Conservation (phyloP, 2,797 vertebrate species). For the Taeniopygia guttata region DNA sequence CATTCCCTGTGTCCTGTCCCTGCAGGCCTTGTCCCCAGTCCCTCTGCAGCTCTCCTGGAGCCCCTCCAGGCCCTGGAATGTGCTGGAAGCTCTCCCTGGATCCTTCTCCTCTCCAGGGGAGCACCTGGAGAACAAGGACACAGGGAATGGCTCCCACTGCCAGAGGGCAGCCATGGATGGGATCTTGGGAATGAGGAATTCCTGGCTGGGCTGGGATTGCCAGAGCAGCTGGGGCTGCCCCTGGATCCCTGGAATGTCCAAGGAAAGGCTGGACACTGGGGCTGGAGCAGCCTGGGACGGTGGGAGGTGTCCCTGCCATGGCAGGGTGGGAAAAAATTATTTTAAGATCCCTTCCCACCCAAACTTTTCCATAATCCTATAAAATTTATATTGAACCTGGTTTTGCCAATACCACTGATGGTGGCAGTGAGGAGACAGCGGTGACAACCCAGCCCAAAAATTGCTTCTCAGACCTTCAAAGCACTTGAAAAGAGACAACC, state of each 20-base stretch:
- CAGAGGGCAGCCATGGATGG: not conserved
- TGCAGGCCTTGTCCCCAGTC: too few species aligned
- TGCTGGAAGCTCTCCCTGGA: too few species aligned
- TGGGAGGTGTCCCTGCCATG: not conserved
- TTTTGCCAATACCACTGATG: not conserved
- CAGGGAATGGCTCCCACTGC: too few species aligned
- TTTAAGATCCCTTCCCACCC: not conserved
- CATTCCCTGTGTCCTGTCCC: too few species aligned
- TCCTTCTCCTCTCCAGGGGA: too few species aligned
- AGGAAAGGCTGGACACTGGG: too few species aligned
- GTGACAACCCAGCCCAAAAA: not conserved
- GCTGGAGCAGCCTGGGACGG: fast-evolving
- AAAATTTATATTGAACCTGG: not conserved
- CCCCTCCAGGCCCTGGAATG: too few species aligned
- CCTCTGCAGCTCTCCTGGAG: too few species aligned
- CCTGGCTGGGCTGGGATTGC: not conserved
- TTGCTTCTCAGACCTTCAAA: not conserved
- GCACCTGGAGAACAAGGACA: too few species aligned
- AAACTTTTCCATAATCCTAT: not conserved
- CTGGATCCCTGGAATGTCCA: too few species aligned
- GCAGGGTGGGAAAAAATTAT: not conserved
- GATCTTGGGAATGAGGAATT: not conserved
- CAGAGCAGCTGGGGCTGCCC: not conserved
- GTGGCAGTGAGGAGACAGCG: fast-evolving
- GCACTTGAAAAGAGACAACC: not conserved